Percentiles rank a stretch among this genome's conserved stretches.
Evolutionary conservation across 2,113 vertebrate genomes (phyloP).

Genomic region (Xenus cinereus): DNA sequence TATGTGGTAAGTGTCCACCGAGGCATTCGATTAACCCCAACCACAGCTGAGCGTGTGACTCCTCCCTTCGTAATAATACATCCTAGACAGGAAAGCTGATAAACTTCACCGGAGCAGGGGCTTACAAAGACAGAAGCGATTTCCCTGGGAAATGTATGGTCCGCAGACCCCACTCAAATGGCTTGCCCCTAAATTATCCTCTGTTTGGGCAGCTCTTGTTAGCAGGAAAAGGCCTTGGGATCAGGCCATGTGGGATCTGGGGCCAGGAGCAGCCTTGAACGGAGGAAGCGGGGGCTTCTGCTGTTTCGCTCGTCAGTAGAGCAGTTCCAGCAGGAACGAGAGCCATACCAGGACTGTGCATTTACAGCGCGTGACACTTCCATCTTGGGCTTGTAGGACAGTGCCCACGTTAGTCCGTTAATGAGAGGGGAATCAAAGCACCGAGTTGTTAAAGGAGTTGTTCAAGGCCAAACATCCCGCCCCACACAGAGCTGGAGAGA

Average conservation of each 20-base stretch:
- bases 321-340: background rate
- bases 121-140: background rate
- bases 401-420: rapidly evolving
- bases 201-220: background rate
- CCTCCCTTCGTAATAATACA: background rate
- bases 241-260: background rate
- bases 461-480: background rate
- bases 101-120: background rate
- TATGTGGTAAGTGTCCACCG: background rate
- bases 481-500: background rate
- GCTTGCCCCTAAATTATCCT: background rate
- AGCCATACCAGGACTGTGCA: background rate
- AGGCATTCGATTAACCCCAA: background rate
- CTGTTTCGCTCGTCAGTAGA: background rate
- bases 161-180: background rate
- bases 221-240: background rate
- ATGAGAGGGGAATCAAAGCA: background rate
- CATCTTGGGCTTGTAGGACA: rapidly evolving
- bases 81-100: background rate
- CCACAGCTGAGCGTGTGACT: background rate
- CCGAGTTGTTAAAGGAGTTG: background rate
- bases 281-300: background rate
- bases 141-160: background rate
- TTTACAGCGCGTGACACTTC: background rate
- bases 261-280: background rate